Percentiles rank a stretch among this genome's conserved stretches.
Evolutionary conservation across 2,888 invertebrate genomes (phyloP).

Genomic region (Pseudococcus jackbeardsleyi): DNA sequence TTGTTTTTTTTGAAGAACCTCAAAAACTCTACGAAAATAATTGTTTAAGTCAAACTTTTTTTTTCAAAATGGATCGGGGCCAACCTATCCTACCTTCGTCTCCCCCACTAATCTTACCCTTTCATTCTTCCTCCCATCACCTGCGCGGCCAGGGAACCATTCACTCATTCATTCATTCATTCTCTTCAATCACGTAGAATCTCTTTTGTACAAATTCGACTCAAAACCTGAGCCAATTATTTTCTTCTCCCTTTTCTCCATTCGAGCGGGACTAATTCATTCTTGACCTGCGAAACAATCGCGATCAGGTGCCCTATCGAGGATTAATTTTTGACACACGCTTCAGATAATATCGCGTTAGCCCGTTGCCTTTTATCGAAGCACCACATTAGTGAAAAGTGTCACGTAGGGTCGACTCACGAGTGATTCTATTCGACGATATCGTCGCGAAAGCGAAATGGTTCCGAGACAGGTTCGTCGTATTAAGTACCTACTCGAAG

Average conservation of each 20-base stretch:
- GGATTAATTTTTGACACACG: neutral
- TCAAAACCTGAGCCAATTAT: neutral
- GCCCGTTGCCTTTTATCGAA: neutral
- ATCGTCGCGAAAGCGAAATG: neutral
- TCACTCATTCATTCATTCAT: too few species aligned
- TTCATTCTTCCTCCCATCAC: too few species aligned
- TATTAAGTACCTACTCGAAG: neutral
- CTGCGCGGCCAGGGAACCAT: too few species aligned
- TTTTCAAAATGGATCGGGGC: too few species aligned
- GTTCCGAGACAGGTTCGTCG: neutral
- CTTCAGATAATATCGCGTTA: neutral
- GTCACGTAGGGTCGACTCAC: neutral
- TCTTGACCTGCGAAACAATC: neutral
- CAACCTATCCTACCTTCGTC: too few species aligned
- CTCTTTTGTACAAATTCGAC: neutral
- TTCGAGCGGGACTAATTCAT: neutral
- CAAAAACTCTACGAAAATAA: too few species aligned
- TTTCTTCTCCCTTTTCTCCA: neutral
- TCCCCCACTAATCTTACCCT: too few species aligned
- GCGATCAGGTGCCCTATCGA: neutral
- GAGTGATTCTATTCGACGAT: neutral
- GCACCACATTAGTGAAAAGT: slow-evolving; percentile 18
- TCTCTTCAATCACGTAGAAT: too few species aligned
- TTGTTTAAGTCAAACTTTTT: too few species aligned
- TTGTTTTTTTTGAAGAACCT: too few species aligned